A percentile compares a stretch with the other conserved stretches of the same genome.
Evolutionary conservation across 2,797 vertebrate species (phyloP).

Genomic region (Enoplosus armatus): DNA sequence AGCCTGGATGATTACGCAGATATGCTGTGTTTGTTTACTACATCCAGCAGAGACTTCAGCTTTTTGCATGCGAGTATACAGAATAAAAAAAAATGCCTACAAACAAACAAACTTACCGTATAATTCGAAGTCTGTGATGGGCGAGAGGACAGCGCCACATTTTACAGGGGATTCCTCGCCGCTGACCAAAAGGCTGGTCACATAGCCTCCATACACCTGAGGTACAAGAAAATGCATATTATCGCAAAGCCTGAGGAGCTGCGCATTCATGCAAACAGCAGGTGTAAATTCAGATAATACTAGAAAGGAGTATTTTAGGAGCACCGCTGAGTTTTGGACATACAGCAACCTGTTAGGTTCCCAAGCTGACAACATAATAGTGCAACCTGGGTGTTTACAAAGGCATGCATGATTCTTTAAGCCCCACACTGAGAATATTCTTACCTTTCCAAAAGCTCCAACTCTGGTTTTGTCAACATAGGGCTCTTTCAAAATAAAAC

Average conservation of each 20-base stretch:
- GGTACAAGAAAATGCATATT: conserved; percentile 24
- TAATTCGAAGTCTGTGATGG: conserved; percentile 95
- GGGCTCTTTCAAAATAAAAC: conserved; percentile 87
- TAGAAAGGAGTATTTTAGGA: background rate
- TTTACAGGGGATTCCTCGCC: conserved; percentile 87
- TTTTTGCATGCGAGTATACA: conserved; percentile 3
- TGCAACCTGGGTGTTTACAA: background rate
- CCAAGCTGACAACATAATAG: background rate
- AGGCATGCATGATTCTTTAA: background rate
- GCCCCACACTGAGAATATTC: background rate
- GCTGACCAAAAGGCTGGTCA: conserved; percentile 93
- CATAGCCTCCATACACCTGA: conserved; percentile 95
- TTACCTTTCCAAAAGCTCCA: conserved; percentile 96
- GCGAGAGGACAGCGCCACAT: conserved; percentile 94
- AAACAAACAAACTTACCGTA: conserved; percentile 87
- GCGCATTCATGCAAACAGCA: background rate
- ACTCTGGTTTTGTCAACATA: conserved; percentile 92
- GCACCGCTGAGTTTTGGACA: background rate
- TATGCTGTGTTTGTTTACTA: conserved; percentile 8
- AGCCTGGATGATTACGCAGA: conserved; percentile 4
- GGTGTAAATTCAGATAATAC: background rate
- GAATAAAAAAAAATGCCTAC: background rate
- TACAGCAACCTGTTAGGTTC: background rate
- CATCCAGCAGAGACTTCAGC: background rate
- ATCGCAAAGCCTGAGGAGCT: background rate